Percentiles rank a stretch among this genome's conserved stretches.
phyloP scores from a whole-genome alignment of 1,140 invertebrate species.

The Drosophila orosa region DNA sequence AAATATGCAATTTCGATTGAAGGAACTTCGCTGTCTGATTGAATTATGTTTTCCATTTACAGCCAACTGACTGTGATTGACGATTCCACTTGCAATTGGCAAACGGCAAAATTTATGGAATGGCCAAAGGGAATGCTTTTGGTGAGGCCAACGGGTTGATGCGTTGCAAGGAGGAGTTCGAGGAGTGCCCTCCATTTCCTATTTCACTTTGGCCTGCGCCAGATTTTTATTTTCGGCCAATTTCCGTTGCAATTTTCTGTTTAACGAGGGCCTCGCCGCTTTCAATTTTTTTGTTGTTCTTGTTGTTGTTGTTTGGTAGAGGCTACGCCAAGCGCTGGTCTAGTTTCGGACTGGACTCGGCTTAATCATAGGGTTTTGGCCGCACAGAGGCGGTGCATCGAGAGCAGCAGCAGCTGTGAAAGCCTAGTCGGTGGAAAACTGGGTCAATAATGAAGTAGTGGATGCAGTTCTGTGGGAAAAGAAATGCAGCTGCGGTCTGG shows the following conservation, averaged over 20 bases:
- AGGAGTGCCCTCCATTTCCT: slow-evolving; percentile 56
- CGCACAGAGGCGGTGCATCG: slow-evolving; percentile 22
- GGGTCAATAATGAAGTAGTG: slow-evolving; percentile 59
- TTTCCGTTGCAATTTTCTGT: slow-evolving; percentile 69
- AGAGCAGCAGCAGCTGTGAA: slow-evolving; percentile 17
- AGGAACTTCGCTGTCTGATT: slow-evolving; percentile 10
- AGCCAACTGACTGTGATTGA: slow-evolving; percentile 22
- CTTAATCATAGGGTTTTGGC: slow-evolving; percentile 44
- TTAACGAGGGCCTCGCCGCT: slow-evolving; percentile 55
- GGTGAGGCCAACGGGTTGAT: slow-evolving; percentile 4
- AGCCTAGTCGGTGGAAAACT: slow-evolving; percentile 48
- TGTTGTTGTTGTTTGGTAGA: not conserved
- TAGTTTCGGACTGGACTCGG: slow-evolving; percentile 30
- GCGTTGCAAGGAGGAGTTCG: slow-evolving; percentile 1
- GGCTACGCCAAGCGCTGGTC: slow-evolving; percentile 1
- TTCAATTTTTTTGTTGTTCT: slow-evolving; percentile 42
- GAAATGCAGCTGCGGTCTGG: slow-evolving; percentile 71
- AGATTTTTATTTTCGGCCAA: slow-evolving; percentile 49
- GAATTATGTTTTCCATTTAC: slow-evolving; percentile 43
- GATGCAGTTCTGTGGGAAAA: slow-evolving; percentile 36
- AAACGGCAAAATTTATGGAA: not conserved
- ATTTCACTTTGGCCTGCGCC: slow-evolving; percentile 35
- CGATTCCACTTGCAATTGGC: slow-evolving; percentile 25
- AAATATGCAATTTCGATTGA: slow-evolving; percentile 16
- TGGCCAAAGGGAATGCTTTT: slow-evolving; percentile 19